Conservation (phyloP, 30 jellyfish, hydroid and myxozoan species). For the Cassiopea andromeda region DNA sequence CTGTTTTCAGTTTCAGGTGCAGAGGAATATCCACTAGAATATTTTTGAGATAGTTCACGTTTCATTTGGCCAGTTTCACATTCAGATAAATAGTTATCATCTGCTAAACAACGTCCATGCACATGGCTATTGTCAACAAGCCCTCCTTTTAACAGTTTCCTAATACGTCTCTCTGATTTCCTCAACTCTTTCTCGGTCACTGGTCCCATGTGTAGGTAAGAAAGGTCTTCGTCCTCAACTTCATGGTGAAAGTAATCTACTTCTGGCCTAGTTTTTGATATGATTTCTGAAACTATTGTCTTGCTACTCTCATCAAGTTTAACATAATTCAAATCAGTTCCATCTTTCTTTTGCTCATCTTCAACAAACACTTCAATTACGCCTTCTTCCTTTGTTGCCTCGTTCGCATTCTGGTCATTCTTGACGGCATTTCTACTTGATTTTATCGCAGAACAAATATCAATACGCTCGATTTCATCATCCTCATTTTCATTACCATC, state of each 20-base stretch:
- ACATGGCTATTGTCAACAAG: slow-evolving; percentile 49
- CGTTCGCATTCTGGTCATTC: slow-evolving; percentile 28
- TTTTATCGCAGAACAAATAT: slow-evolving; percentile 44
- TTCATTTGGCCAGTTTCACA: slow-evolving; percentile 60
- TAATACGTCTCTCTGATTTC: slow-evolving; percentile 83
- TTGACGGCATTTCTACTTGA: slow-evolving; percentile 25
- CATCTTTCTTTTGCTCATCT: slow-evolving; percentile 14
- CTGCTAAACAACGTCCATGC: slow-evolving; percentile 24
- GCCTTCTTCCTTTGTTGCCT: slow-evolving; percentile 5
- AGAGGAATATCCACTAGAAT: slow-evolving; percentile 87
- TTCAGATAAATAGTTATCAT: slow-evolving; percentile 78
- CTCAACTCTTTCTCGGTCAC: slow-evolving; percentile 93
- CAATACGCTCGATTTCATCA: slow-evolving; percentile 47
- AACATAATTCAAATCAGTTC: slow-evolving; percentile 1
- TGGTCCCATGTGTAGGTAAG: slow-evolving; percentile 64
- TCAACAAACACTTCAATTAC: slow-evolving; percentile 66
- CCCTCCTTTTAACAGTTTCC: slow-evolving; percentile 83
- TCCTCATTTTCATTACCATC: not conserved
- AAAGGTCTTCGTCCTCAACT: slow-evolving; percentile 65
- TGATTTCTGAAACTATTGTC: slow-evolving; percentile 45
- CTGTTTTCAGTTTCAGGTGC: slow-evolving; percentile 96
- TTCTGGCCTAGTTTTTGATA: slow-evolving; percentile 53
- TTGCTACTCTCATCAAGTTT: slow-evolving; percentile 25
- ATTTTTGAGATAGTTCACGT: slow-evolving; percentile 16
- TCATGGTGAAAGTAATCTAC: slow-evolving; percentile 66